A percentile compares a stretch with the other conserved stretches of the same genome.
phyloP scores from a whole-genome alignment of 1,140 invertebrate species.

The Aphidius ervi region DNA sequence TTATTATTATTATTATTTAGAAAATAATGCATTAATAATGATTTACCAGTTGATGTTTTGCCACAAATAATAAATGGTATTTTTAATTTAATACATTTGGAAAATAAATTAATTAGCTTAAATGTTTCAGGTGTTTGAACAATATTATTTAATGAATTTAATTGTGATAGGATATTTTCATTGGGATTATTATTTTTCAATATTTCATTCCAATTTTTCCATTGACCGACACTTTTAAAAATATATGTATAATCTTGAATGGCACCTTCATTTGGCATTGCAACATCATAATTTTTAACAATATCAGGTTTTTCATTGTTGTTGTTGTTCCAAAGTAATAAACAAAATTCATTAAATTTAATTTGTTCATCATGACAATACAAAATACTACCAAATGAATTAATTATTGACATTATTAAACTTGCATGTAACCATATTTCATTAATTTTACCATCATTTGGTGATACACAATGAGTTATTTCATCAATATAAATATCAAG shows the following conservation, averaged over 20 bases:
- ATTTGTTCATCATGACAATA: slow-evolving; percentile 49
- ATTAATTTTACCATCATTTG: too few species aligned
- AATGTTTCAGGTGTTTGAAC: slow-evolving; percentile 60
- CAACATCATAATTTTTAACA: slow-evolving; percentile 56
- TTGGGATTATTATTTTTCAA: slow-evolving; percentile 44
- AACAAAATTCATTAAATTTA: slow-evolving; percentile 59
- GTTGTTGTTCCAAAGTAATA: slow-evolving; percentile 42
- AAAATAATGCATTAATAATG: slow-evolving; percentile 59
- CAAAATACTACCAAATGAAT: slow-evolving; percentile 60
- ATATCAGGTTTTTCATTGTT: slow-evolving; percentile 49
- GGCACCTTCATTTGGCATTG: slow-evolving; percentile 54
- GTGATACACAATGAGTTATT: slow-evolving; percentile 18
- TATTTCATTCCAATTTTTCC: slow-evolving; percentile 55
- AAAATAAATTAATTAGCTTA: slow-evolving; percentile 51
- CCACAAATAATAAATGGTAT: slow-evolving; percentile 63
- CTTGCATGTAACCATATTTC: slow-evolving; percentile 55
- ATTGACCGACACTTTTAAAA: slow-evolving; percentile 49
- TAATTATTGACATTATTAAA: slow-evolving; percentile 58
- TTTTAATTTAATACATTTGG: slow-evolving; percentile 47
- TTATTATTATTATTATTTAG: slow-evolving; percentile 50
- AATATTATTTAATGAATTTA: slow-evolving; percentile 45
- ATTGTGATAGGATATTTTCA: slow-evolving; percentile 5
- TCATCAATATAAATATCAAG: slow-evolving; percentile 57
- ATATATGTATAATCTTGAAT: slow-evolving; percentile 62
- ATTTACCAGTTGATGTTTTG: slow-evolving; percentile 65